Conservation (phyloP, 2,888 invertebrate species). For the Agrochola circellaris region DNA sequence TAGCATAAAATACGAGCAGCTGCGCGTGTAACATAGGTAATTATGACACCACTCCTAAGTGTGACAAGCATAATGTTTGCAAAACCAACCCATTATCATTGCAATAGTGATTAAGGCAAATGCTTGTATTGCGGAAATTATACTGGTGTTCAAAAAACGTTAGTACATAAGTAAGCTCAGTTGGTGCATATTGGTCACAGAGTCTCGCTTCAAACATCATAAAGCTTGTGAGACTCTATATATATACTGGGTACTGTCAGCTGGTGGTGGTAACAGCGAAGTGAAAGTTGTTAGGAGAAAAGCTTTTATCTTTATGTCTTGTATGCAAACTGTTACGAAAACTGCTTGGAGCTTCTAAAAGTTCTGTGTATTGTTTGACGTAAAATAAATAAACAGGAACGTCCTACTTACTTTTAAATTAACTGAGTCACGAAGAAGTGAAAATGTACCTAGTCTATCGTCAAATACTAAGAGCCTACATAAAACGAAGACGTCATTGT, state of each 20-base stretch:
- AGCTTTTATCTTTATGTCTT: background rate
- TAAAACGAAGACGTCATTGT: conserved; percentile 9
- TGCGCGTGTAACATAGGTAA: too few relatives aligned
- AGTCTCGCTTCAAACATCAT: background rate
- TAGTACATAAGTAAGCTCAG: too few relatives aligned
- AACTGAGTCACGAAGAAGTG: background rate
- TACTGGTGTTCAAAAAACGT: too few relatives aligned
- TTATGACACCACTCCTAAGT: too few relatives aligned
- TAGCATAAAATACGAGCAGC: too few relatives aligned
- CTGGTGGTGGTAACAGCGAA: background rate
- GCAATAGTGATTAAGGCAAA: too few relatives aligned
- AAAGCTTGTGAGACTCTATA: background rate
- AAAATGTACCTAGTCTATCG: background rate
- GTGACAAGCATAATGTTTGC: too few relatives aligned
- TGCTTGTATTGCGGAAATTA: too few relatives aligned
- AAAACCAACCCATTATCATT: too few relatives aligned
- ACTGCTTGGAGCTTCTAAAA: background rate
- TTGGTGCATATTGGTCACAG: background rate
- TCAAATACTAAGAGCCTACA: background rate
- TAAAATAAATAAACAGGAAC: background rate
- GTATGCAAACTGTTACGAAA: background rate
- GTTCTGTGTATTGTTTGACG: background rate
- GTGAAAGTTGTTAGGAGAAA: too few relatives aligned
- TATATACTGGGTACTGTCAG: background rate
- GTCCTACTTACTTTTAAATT: background rate